Percentiles rank a stretch among this genome's conserved stretches.
Conservation (phyloP, 2,888 invertebrate genomes). For the Aricia artaxerxes region DNA sequence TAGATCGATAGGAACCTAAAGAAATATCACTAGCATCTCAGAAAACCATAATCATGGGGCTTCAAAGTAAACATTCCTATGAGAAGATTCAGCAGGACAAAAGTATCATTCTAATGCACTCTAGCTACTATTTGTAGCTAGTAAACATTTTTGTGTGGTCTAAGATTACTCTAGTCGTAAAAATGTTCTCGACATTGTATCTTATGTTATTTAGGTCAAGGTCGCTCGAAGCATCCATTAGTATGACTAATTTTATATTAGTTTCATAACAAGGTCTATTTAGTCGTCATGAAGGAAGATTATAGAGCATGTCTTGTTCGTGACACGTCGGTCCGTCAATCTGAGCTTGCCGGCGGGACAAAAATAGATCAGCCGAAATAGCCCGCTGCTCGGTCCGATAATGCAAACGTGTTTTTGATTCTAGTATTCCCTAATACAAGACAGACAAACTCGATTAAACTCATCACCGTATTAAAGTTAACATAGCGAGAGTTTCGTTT, state of each 20-base stretch:
- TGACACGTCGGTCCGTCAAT: slow-evolving; percentile 79
- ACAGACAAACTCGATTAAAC: slow-evolving; percentile 47
- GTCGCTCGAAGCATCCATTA: slow-evolving; percentile 55
- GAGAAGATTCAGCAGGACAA: slow-evolving; percentile 18
- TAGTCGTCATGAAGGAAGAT: slow-evolving; percentile 57
- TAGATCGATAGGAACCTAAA: slow-evolving; percentile 16
- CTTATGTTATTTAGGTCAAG: slow-evolving; percentile 68
- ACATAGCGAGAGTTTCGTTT: slow-evolving; percentile 36
- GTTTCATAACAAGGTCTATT: slow-evolving; percentile 49
- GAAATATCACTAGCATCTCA: slow-evolving; percentile 26
- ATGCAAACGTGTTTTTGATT: slow-evolving; percentile 76
- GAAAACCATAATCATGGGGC: slow-evolving; percentile 21
- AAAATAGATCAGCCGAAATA: slow-evolving; percentile 75
- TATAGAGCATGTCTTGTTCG: slow-evolving; percentile 61
- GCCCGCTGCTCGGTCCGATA: slow-evolving; percentile 74
- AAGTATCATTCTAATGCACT: slow-evolving; percentile 27
- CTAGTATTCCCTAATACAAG: slow-evolving; percentile 61
- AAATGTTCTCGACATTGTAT: slow-evolving; percentile 28
- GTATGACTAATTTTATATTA: slow-evolving; percentile 39
- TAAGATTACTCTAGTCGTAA: slow-evolving; percentile 26
- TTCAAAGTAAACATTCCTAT: slow-evolving; percentile 19
- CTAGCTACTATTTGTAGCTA: slow-evolving; percentile 30
- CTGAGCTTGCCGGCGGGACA: slow-evolving; percentile 74
- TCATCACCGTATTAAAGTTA: slow-evolving; percentile 39
- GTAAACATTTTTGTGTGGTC: slow-evolving; percentile 6